These are phyloP conservation scores for Anastrepha obliqua DNA, from an alignment of 1,140 invertebrate species.

Conservation along the genomic window DNA sequence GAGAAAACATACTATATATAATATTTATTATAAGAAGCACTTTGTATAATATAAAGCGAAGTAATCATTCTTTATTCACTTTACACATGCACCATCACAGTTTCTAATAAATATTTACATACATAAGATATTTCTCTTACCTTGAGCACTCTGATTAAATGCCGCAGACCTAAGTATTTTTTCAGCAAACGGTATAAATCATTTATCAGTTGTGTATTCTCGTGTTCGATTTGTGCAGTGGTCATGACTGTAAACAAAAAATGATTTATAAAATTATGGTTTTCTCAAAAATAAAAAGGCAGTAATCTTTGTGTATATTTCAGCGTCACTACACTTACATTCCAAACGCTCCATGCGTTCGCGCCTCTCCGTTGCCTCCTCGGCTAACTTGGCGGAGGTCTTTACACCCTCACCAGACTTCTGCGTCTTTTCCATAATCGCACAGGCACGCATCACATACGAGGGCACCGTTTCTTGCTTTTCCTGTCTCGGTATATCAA, in stretches of 20 bases:
- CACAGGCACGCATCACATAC: conserved; percentile 91
- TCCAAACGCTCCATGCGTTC: conserved; percentile 90
- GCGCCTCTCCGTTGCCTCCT: conserved; percentile 87
- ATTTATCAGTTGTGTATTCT: conserved; percentile 96
- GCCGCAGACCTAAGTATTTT: conserved; percentile 91
- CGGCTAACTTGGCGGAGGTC: conserved; percentile 86
- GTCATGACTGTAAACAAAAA: conserved; percentile 83
- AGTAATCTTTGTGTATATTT: not conserved
- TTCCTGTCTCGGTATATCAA: conserved; percentile 91
- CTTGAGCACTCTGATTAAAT: conserved; percentile 91
- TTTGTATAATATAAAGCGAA: no score
- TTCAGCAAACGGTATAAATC: conserved; percentile 92
- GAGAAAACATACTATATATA: no score
- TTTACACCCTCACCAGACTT: conserved; percentile 92
- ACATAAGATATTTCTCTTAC: conserved; percentile 74
- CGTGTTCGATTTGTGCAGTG: conserved; percentile 91
- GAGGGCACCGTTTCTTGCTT: conserved; percentile 93
- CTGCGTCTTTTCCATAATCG: conserved; percentile 93
- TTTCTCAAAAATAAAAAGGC: conserved; percentile 3
- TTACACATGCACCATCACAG: no score
- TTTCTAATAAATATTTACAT: not conserved
- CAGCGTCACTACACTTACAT: conserved; percentile 77
- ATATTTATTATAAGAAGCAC: no score
- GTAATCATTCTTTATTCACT: no score
- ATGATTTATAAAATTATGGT: conserved; percentile 48